phyloP scores from a whole-genome alignment of 2,113 vertebrate genomes.

The Monopterus albus region DNA sequence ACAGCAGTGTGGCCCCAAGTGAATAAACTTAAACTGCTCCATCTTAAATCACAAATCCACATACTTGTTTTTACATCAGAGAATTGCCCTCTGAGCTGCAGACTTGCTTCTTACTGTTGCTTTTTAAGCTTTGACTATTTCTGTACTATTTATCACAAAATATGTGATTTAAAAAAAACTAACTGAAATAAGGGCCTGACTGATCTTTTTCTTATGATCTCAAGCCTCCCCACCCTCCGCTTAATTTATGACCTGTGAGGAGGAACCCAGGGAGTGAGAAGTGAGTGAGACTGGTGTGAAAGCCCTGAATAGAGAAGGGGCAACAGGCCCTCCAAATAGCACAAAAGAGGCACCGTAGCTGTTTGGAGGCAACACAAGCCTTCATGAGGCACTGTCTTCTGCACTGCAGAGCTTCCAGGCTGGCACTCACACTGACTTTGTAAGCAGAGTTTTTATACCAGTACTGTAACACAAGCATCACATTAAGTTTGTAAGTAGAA shows the following conservation, averaged over 20 bases:
- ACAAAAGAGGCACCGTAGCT: conserved; percentile 78
- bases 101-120: conserved; percentile 3
- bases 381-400: conserved; percentile 57
- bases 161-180: conserved; percentile 56
- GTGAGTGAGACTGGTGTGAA: conserved; percentile 84
- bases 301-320: conserved; percentile 80
- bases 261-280: conserved; percentile 82
- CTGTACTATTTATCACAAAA: conserved; percentile 36
- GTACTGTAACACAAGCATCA: conserved; percentile 49
- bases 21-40: conserved; percentile 62
- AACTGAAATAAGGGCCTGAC: conserved; percentile 72
- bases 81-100: conserved; percentile 23
- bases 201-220: conserved; percentile 77
- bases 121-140: conserved; percentile 24
- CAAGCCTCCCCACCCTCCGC: conserved; percentile 55
- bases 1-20: conserved; percentile 68
- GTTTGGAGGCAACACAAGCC: conserved; percentile 73
- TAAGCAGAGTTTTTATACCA: conserved; percentile 33
- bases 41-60: conserved; percentile 49
- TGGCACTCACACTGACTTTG: conserved; percentile 64
- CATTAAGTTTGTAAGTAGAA: conserved; percentile 19
- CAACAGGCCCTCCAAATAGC: conserved; percentile 80
- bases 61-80: conserved; percentile 25
- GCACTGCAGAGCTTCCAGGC: conserved; percentile 47
- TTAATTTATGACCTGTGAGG: conserved; percentile 84